phyloP scores from a whole-genome alignment of 2,888 invertebrate genomes.

The Diloba caeruleocephala region DNA sequence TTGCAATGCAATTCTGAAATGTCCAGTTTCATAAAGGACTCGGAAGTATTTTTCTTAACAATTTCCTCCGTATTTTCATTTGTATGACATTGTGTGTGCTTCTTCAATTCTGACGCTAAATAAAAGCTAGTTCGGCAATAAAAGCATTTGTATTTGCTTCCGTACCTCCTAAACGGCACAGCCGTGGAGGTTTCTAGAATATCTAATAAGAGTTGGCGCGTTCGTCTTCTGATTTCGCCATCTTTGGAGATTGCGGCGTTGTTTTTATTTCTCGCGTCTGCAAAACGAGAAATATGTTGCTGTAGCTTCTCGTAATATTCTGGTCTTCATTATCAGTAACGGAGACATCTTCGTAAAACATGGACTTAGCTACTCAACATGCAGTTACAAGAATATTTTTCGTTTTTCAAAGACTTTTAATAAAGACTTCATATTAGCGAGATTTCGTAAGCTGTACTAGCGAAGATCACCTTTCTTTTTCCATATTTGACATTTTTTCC shows the following conservation, averaged over 20 bases:
- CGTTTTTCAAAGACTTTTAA: too few species aligned
- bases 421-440: too few species aligned
- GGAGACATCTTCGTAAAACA: background rate
- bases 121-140: conserved; percentile 29
- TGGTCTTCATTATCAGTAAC: background rate
- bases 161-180: conserved; percentile 37
- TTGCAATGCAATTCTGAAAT: conserved; percentile 35
- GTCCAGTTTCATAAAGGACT: conserved; percentile 31
- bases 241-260: background rate
- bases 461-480: too few species aligned
- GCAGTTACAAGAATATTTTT: too few species aligned
- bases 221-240: conserved; percentile 7
- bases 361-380: background rate
- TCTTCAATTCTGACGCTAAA: conserved; percentile 23
- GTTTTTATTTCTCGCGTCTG: conserved; percentile 18
- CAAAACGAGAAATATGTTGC: conserved; percentile 28
- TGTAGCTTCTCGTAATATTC: conserved; percentile 12
- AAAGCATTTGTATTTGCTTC: conserved; percentile 42
- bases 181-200: conserved; percentile 39
- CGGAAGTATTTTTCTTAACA: conserved; percentile 3
- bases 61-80: conserved; percentile 15
- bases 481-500: too few species aligned
- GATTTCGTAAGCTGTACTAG: too few species aligned
- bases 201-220: conserved; percentile 16
- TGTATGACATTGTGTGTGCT: conserved; percentile 30